Conservation (phyloP, 2,888 invertebrate species). For the Aporophyla nigra region DNA sequence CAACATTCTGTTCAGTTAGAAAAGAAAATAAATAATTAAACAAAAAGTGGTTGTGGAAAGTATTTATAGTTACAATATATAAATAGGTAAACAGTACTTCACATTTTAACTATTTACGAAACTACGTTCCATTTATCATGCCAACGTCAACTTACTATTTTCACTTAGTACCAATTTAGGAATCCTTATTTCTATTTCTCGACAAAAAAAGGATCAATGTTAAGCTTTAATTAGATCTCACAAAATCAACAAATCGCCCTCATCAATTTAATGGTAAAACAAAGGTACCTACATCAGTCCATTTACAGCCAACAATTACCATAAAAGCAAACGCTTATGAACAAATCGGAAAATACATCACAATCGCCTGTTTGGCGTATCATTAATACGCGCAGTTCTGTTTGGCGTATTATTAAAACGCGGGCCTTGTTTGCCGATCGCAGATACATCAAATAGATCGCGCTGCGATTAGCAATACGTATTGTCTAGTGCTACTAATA, state of each 20-base stretch:
- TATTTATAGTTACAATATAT: background rate
- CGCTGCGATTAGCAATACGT: constrained; percentile 51
- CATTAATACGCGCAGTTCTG: constrained; percentile 45
- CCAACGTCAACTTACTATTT: background rate
- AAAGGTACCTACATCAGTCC: constrained; percentile 28
- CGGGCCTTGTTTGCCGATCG: constrained; percentile 44
- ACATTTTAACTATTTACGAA: background rate
- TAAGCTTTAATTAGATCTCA: background rate
- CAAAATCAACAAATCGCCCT: background rate
- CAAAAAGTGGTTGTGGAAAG: background rate
- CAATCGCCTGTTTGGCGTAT: constrained; percentile 48
- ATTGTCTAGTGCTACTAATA: constrained; percentile 44
- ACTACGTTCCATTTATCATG: background rate
- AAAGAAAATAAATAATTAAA: background rate
- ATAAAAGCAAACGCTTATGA: constrained; percentile 62
- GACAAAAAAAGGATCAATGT: background rate
- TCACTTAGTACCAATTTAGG: too few species aligned
- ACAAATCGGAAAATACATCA: constrained; percentile 62
- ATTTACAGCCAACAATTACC: constrained; percentile 56
- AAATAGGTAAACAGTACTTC: background rate
- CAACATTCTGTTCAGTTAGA: background rate
- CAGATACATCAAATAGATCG: constrained; percentile 62
- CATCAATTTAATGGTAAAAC: constrained; percentile 9
- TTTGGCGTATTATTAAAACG: constrained; percentile 62
- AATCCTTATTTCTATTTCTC: background rate